phyloP scores from a whole-genome alignment of 1,140 invertebrate genomes.

The Ceratosolen solmsi region DNA sequence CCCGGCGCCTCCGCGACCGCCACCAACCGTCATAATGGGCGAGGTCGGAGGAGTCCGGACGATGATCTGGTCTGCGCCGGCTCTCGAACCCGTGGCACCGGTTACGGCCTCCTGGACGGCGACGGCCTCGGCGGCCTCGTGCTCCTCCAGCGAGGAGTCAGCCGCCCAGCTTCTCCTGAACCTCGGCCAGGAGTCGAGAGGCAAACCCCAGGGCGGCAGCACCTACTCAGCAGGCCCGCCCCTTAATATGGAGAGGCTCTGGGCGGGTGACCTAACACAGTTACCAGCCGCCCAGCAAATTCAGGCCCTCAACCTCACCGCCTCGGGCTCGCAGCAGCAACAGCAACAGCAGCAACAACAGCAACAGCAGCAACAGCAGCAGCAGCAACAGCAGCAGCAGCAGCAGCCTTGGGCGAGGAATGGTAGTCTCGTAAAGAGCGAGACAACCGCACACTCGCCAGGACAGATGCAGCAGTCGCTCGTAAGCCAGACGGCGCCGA shows the following conservation, averaged over 20 bases:
- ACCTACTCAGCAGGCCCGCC: slow-evolving; percentile 75
- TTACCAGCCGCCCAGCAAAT: slow-evolving; percentile 86
- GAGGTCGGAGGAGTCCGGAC: slow-evolving; percentile 91
- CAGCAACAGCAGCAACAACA: slow-evolving; percentile 52
- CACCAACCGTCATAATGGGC: slow-evolving; percentile 92
- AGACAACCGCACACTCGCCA: slow-evolving; percentile 66
- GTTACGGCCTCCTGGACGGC: slow-evolving; percentile 72
- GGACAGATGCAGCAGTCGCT: slow-evolving; percentile 69
- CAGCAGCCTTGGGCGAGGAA: slow-evolving; percentile 70
- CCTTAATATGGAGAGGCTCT: slow-evolving; percentile 92
- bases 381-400: slow-evolving; percentile 47
- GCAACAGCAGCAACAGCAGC: slow-evolving; percentile 53
- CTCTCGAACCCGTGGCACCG: slow-evolving; percentile 71
- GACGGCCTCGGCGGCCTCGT: slow-evolving; percentile 71
- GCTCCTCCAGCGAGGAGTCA: slow-evolving; percentile 80
- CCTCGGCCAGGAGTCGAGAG: slow-evolving; percentile 80
- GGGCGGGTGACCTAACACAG: slow-evolving; percentile 89
- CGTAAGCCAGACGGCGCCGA: slow-evolving; percentile 66
- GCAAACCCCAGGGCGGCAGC: slow-evolving; percentile 62
- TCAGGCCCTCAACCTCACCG: slow-evolving; percentile 86
- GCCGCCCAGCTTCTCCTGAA: slow-evolving; percentile 88
- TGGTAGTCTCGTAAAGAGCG: slow-evolving; percentile 67
- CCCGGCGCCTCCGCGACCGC: slow-evolving; percentile 78
- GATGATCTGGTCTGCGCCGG: slow-evolving; percentile 89
- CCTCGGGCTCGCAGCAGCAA: slow-evolving; percentile 69